These are phyloP conservation scores for Murina feae DNA, from an alignment of 2,113 vertebrate species.

Conservation along the genomic window DNA sequence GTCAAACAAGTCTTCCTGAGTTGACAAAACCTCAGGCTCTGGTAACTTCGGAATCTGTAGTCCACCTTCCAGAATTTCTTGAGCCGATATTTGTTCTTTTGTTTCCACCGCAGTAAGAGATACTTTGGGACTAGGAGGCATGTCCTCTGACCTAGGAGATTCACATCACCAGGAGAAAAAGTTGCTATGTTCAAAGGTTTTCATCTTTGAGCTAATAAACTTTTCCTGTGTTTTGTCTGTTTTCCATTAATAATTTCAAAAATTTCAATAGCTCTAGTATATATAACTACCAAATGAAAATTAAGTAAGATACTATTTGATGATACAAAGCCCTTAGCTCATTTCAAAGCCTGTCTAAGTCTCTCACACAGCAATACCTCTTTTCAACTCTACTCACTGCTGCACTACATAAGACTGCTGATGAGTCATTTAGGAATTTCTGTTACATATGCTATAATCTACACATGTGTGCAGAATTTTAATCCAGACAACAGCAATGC, in stretches of 20 bases:
- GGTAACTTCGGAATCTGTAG: constrained; percentile 67
- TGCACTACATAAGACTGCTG: neutral
- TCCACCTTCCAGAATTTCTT: constrained; percentile 75
- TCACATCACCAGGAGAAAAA: neutral
- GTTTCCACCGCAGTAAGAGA: constrained; percentile 52
- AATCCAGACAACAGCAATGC: neutral
- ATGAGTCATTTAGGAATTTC: neutral
- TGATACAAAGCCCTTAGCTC: neutral
- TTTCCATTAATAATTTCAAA: constrained; percentile 37
- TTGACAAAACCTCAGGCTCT: constrained; percentile 84
- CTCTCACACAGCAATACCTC: neutral
- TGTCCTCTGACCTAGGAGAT: constrained; percentile 78
- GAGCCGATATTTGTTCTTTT: constrained; percentile 64
- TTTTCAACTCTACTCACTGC: constrained; percentile 7
- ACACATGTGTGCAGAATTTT: neutral
- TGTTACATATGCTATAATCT: neutral
- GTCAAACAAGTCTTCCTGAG: constrained; percentile 92
- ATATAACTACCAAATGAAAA: neutral
- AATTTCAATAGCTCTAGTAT: neutral
- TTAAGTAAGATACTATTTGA: constrained; percentile 25
- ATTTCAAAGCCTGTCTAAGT: neutral
- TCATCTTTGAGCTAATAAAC: constrained; percentile 13
- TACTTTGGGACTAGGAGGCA: constrained; percentile 80
- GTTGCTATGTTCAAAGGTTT: constrained; percentile 37
- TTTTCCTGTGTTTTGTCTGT: neutral